phyloP scores from a whole-genome alignment of 2,797 vertebrate genomes.

The Astyanax mexicanus region DNA sequence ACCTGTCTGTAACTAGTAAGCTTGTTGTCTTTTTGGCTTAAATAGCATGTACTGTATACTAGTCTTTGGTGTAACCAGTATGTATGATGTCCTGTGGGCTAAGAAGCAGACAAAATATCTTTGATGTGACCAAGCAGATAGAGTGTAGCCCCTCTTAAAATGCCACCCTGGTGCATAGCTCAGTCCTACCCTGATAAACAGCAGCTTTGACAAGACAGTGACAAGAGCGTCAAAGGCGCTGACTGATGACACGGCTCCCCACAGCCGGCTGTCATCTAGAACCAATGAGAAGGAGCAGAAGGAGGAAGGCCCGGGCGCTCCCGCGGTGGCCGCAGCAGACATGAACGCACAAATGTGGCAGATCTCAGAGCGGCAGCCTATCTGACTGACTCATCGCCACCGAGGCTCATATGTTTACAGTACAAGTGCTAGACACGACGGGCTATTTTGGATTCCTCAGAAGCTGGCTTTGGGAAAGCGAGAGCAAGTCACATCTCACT shows the following conservation, averaged over 20 bases:
- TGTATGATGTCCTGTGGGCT: not conserved
- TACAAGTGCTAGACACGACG: not conserved
- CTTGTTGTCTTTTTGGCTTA: too few relatives aligned
- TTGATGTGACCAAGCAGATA: constrained; percentile 23
- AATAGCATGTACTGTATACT: too few relatives aligned
- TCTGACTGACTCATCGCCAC: not conserved
- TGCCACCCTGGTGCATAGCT: constrained; percentile 34
- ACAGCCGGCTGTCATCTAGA: constrained; percentile 37
- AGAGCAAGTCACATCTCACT: not conserved
- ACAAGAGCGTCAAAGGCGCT: constrained; percentile 67
- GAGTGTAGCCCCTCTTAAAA: constrained; percentile 1
- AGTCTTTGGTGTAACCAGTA: too few relatives aligned
- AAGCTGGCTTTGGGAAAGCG: not conserved
- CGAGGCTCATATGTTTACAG: not conserved
- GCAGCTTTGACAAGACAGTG: constrained; percentile 69
- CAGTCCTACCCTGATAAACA: constrained; percentile 65
- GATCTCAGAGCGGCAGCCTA: constrained; percentile 10
- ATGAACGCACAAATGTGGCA: constrained; percentile 29
- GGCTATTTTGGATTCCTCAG: constrained; percentile 26
- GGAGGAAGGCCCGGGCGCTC: constrained; percentile 4
- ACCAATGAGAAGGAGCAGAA: constrained; percentile 33
- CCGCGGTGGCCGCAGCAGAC: not conserved
- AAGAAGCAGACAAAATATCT: not conserved
- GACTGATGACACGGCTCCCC: constrained; percentile 66
- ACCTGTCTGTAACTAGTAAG: too few relatives aligned